A percentile compares a stretch with the other conserved stretches of the same genome.
These are phyloP conservation scores for Epinephelus coioides DNA, from an alignment of 2,797 vertebrate genomes.

Conservation along the genomic window DNA sequence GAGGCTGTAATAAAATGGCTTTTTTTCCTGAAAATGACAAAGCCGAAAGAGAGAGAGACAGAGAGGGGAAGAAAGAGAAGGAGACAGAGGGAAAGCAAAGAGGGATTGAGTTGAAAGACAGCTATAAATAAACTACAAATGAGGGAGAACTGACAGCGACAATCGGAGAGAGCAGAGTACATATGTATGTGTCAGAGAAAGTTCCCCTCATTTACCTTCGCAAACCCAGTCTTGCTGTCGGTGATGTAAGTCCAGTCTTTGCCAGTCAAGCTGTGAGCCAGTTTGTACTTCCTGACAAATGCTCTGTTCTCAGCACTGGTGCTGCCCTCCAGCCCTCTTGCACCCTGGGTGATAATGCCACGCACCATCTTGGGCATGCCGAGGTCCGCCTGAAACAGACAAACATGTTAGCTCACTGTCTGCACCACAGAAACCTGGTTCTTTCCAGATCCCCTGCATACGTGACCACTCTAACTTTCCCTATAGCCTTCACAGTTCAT, in stretches of 20 bases:
- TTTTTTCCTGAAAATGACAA: constrained; percentile 59
- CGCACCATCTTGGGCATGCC: constrained; percentile 90
- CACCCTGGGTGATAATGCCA: constrained; percentile 96
- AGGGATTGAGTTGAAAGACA: constrained; percentile 51
- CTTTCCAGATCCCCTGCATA: neutral
- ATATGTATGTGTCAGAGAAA: constrained; percentile 31
- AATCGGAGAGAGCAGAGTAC: constrained; percentile 42
- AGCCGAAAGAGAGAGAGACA: constrained; percentile 13
- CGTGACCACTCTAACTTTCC: neutral
- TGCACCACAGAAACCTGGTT: neutral
- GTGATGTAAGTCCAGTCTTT: constrained; percentile 94
- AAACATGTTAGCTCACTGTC: constrained; percentile 9
- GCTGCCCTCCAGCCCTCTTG: constrained; percentile 93
- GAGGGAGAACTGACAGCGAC: constrained; percentile 60
- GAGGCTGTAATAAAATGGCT: constrained; percentile 73
- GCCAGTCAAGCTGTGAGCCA: constrained; percentile 94
- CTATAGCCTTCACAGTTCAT: neutral
- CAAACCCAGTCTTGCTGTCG: constrained; percentile 91
- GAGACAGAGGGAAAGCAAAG: constrained; percentile 19
- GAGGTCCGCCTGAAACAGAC: constrained; percentile 87
- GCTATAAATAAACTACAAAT: constrained; percentile 71
- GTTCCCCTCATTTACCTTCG: constrained; percentile 87
- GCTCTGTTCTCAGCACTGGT: constrained; percentile 92
- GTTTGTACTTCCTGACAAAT: constrained; percentile 96
- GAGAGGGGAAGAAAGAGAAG: constrained; percentile 1